Evolutionary conservation across 1,140 invertebrate species (phyloP).

Genomic region (Pseudomyrmex gracilis): DNA sequence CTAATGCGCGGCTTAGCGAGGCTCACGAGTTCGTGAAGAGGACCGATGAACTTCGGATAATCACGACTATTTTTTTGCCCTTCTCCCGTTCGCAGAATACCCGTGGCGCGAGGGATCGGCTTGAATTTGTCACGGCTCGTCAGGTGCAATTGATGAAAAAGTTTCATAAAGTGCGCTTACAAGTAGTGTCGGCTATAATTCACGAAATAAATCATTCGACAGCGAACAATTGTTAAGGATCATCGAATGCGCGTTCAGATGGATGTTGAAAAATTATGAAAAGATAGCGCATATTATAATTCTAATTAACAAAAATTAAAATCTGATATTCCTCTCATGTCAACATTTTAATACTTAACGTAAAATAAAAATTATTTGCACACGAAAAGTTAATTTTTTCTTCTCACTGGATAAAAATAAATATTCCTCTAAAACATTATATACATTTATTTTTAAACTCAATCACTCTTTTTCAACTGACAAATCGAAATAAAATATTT

Average conservation of each 20-base stretch:
- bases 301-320: no score
- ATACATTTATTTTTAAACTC: neutral
- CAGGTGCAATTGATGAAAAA: constrained; percentile 25
- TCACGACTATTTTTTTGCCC: constrained; percentile 51
- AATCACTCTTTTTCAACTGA: neutral
- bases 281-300: no score
- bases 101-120: neutral
- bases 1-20: constrained; percentile 76
- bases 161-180: neutral
- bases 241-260: neutral
- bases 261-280: neutral
- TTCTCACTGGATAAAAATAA: no score
- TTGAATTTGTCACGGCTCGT: constrained; percentile 35
- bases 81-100: constrained; percentile 13
- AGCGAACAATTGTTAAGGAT: neutral
- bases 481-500: neutral
- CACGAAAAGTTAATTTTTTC: no score
- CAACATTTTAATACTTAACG: no score
- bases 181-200: neutral
- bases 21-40: constrained; percentile 72
- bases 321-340: no score
- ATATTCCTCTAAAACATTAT: no score
- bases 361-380: no score
- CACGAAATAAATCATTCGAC: neutral
- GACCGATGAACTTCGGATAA: constrained; percentile 75